phyloP scores from a whole-genome alignment of 1,140 invertebrate species.

The Brachionus sp. region DNA sequence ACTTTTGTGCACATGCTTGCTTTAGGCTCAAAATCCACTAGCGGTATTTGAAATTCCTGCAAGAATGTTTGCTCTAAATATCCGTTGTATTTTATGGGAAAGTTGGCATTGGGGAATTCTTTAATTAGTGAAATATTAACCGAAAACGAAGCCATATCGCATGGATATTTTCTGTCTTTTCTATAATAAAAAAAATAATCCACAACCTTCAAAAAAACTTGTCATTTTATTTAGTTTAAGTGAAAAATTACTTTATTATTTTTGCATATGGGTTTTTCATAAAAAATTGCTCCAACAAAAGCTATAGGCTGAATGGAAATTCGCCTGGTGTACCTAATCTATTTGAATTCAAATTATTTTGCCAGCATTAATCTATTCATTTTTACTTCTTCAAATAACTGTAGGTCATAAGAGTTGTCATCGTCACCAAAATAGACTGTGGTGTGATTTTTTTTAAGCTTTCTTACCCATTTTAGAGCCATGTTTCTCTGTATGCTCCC shows the following conservation, averaged over 20 bases:
- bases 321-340: slow-evolving; percentile 74
- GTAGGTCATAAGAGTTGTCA: slow-evolving; percentile 87
- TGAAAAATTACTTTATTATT: not conserved
- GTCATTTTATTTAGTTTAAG: not conserved
- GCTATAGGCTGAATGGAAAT: slow-evolving; percentile 97
- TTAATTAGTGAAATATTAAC: slow-evolving; percentile 67
- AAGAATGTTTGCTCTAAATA: not conserved
- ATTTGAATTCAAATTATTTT: not conserved
- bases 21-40: not conserved
- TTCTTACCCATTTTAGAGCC: slow-evolving; percentile 78
- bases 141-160: slow-evolving; percentile 98
- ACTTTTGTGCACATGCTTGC: not conserved
- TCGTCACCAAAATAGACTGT: slow-evolving; percentile 92
- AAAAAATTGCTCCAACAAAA: slow-evolving; percentile 65
- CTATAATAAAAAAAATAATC: slow-evolving; percentile 85
- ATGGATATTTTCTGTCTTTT: slow-evolving; percentile 81
- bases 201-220: slow-evolving; percentile 55
- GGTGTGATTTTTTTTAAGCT: slow-evolving; percentile 47
- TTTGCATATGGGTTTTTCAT: slow-evolving; percentile 54
- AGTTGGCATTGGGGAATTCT: not conserved
- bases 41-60: not conserved
- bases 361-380: not conserved
- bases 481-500: slow-evolving; percentile 90
- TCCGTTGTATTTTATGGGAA: not conserved
- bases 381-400: slow-evolving; percentile 74